Evolutionary conservation across 2,113 vertebrate species (phyloP), one percentile per base, ranked within the genome.

Genomic region (Nothocercus nigrocapillus): DNA sequence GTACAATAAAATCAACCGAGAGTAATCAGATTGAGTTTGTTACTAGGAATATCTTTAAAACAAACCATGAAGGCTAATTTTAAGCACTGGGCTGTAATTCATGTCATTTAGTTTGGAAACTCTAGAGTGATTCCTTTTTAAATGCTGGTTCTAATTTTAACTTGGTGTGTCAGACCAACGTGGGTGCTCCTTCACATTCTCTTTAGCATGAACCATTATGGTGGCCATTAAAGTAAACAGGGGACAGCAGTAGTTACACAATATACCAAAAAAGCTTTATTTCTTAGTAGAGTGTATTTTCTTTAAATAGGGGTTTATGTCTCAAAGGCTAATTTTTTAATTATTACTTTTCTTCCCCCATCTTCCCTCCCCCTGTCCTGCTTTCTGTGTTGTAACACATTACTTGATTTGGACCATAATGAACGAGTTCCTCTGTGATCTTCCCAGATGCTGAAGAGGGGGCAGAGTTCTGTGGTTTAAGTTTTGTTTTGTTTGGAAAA

Each of bases 21-120:
- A 72, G 28, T 38, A 85, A 42, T 81, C 85, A 66, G 93, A 95
- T 96, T 95, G 82, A 91, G 32, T 92, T 90, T 94, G 82, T 90
- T 96, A 72, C 95, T 96, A 88, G 84, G 88, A 96, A 93, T 95
- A 95, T 63, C 66, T 56, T 88, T 53, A 75, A 95, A 97, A 69
- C 67, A 92, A 89, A 74, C 94, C 85, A 58, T 80, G 89, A 73
- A 95, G 77, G 51, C 67, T 93, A 73, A 94, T 85, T 93, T 96
- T 96, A 93, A 95, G 68, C 77, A 70, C 54, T 75, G 63, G 68
- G 7, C 69, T 94, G 34, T 90, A 93, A 87, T 88, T 80, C 32
- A 9, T n/a, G 42, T 75, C 93, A 42, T 93, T 85, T 85, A 56
- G 36, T 94, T 94, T 89, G 85, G 67, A 87, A 40, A 30, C 53